Percentiles rank a stretch among this genome's conserved stretches.
These are phyloP conservation scores for Sander lucioperca DNA, from an alignment of 2,113 vertebrate species.

Conservation along the genomic window DNA sequence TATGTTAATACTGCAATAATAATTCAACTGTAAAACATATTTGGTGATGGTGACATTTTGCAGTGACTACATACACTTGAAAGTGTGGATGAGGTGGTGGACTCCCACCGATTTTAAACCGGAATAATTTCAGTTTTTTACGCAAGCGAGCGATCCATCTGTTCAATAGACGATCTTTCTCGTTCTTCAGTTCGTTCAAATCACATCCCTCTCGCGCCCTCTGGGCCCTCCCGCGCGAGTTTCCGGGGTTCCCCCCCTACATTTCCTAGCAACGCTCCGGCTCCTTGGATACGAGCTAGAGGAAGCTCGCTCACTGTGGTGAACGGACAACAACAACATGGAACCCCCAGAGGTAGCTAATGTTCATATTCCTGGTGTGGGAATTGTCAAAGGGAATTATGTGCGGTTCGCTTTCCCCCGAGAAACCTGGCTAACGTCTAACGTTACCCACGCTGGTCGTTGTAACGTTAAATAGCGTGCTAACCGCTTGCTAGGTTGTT, in stretches of 20 bases:
- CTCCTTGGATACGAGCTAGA: slow-evolving; percentile 52
- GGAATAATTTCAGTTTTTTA: not conserved
- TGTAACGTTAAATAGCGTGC: slow-evolving; percentile 6
- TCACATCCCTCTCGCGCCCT: slow-evolving; percentile 5
- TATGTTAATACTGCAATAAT: too few species aligned
- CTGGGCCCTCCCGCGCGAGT: slow-evolving; percentile 23
- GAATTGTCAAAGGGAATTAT: too few species aligned
- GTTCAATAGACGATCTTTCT: not conserved
- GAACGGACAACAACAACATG: slow-evolving; percentile 57
- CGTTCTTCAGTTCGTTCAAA: slow-evolving; percentile 18
- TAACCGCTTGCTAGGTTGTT: slow-evolving; percentile 6
- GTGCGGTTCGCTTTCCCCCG: not conserved
- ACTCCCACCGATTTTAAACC: not conserved
- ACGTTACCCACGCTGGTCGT: too few species aligned
- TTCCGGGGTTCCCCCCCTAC: not conserved
- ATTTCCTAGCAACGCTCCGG: slow-evolving; percentile 71
- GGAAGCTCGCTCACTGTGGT: slow-evolving; percentile 56
- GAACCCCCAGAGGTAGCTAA: slow-evolving; percentile 65
- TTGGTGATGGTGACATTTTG: too few species aligned
- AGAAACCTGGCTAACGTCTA: not conserved
- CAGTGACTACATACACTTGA: not conserved
- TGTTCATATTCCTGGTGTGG: not conserved
- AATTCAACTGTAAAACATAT: not conserved
- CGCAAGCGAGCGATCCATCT: not conserved
- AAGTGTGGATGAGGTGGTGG: not conserved